Evolutionary conservation across 2,888 invertebrate genomes (phyloP).

Genomic region (Proisotoma minuta): DNA sequence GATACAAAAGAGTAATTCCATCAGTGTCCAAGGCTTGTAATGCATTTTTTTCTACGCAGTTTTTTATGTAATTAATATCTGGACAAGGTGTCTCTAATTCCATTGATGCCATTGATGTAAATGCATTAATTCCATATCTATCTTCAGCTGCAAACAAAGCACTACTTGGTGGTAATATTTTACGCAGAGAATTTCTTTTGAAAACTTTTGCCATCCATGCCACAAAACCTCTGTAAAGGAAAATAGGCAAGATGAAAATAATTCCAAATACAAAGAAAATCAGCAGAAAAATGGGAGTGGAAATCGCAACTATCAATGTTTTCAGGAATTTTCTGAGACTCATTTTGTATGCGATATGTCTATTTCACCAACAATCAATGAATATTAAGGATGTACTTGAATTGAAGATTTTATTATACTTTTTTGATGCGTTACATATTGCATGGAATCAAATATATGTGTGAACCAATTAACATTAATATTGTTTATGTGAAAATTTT

Average conservation of each 20-base stretch:
- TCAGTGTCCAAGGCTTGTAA: background rate
- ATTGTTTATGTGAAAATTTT: too few relatives aligned
- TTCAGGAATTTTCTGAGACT: background rate
- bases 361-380: background rate
- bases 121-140: background rate
- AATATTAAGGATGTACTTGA: background rate
- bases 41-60: background rate
- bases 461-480: too few relatives aligned
- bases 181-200: background rate
- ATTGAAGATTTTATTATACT: background rate
- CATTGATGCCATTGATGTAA: background rate
- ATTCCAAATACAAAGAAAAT: background rate
- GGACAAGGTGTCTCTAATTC: background rate
- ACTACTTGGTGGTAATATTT: background rate
- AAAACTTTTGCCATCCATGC: background rate
- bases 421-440: background rate
- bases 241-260: background rate
- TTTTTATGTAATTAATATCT: background rate
- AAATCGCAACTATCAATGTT: background rate
- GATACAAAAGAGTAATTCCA: background rate
- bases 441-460: background rate
- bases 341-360: background rate
- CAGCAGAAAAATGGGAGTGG: background rate
- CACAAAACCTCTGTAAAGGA: background rate
- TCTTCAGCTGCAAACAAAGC: background rate